Percentiles rank a stretch among this genome's conserved stretches.
phyloP scores from a whole-genome alignment of 2,888 invertebrate species.

The Cataglyphis cursor region DNA sequence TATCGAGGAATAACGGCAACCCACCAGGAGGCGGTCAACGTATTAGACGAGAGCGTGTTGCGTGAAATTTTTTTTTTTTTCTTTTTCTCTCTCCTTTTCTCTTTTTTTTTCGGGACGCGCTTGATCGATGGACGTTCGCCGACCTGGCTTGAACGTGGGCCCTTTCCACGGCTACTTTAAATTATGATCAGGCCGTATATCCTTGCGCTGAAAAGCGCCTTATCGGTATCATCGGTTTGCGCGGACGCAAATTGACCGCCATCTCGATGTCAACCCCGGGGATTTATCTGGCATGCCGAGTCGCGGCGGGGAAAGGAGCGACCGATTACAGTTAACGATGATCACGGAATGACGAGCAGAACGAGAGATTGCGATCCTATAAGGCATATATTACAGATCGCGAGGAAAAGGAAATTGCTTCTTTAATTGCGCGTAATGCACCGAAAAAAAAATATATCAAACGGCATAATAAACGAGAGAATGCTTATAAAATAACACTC shows the following conservation, averaged over 20 bases:
- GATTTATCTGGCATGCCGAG: constrained; percentile 30
- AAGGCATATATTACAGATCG: constrained; percentile 16
- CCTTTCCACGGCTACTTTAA: constrained; percentile 64
- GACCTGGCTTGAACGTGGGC: constrained; percentile 51
- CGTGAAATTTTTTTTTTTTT: constrained; percentile 26
- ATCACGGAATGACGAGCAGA: constrained; percentile 46
- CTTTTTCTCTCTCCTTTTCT: constrained; percentile 11
- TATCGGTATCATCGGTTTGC: constrained; percentile 71
- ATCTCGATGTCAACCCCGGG: constrained; percentile 54
- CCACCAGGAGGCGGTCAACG: neutral
- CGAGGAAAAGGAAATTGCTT: neutral
- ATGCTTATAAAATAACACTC: neutral
- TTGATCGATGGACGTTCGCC: constrained; percentile 68
- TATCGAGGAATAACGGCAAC: constrained; percentile 33
- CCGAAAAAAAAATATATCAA: neutral
- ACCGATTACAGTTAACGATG: constrained; percentile 42
- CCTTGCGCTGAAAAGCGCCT: constrained; percentile 61
- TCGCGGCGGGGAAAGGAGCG: neutral
- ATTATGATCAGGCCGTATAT: constrained; percentile 71
- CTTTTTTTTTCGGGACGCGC: constrained; percentile 37
- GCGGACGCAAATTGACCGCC: constrained; percentile 66
- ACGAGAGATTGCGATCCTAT: constrained; percentile 28
- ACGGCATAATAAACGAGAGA: neutral
- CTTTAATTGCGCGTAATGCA: constrained; percentile 4
- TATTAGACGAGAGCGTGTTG: constrained; percentile 27